A percentile compares a stretch with the other conserved stretches of the same genome.
phyloP scores from a whole-genome alignment of 2,888 invertebrate species.

The Heliconius sara region DNA sequence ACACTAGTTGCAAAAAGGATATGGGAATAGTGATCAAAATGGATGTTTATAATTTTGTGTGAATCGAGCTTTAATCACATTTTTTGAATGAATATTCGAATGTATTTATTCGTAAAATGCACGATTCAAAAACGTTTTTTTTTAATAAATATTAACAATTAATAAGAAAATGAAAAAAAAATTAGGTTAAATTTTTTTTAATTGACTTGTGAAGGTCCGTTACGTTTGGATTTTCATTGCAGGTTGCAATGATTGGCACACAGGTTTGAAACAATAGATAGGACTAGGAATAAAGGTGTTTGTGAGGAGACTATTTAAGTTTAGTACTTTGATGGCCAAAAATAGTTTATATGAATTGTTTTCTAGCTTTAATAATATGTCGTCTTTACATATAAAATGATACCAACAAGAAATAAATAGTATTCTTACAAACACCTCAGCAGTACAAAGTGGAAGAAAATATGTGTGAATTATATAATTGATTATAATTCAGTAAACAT shows the following conservation, averaged over 20 bases:
- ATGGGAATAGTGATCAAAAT: constrained; percentile 11
- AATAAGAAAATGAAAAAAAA: constrained; percentile 31
- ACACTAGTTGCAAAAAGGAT: constrained; percentile 15
- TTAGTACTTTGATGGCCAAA: constrained; percentile 36
- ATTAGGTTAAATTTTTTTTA: constrained; percentile 34
- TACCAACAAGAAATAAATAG: constrained; percentile 40
- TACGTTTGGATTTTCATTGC: constrained; percentile 51
- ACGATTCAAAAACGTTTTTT: constrained; percentile 20
- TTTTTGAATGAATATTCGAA: constrained; percentile 29
- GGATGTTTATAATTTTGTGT: not conserved
- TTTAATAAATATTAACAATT: constrained; percentile 20
- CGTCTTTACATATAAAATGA: constrained; percentile 4
- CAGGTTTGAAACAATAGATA: constrained; percentile 50
- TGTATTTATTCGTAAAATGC: constrained; percentile 32
- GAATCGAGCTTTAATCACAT: constrained; percentile 21
- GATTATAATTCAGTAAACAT: constrained; percentile 30
- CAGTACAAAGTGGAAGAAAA: constrained; percentile 68
- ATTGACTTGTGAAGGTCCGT: constrained; percentile 46
- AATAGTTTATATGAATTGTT: constrained; percentile 26
- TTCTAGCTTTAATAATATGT: constrained; percentile 30
- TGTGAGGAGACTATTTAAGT: constrained; percentile 48
- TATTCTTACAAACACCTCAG: constrained; percentile 61
- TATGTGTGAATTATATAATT: constrained; percentile 42
- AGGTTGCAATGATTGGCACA: constrained; percentile 49
- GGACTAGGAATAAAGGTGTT: constrained; percentile 44